Evolutionary conservation across 2,888 invertebrate species (phyloP).

Genomic region (Pristionchus arcanus): DNA sequence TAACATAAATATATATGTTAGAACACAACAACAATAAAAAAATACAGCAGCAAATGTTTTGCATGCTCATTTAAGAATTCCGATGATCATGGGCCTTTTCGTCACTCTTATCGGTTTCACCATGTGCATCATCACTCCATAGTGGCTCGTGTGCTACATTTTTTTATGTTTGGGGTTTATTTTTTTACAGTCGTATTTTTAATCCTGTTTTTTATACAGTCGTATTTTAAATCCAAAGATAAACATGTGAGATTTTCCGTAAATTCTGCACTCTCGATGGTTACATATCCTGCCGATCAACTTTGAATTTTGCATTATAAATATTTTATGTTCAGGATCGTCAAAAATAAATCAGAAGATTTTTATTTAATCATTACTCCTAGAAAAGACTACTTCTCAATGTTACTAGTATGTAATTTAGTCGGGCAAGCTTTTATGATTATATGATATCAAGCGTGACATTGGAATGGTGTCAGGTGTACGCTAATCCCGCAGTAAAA

Average conservation of each 20-base stretch:
- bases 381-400: neutral
- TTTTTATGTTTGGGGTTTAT: constrained; percentile 45
- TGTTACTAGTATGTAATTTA: neutral
- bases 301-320: too few relatives aligned
- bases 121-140: constrained; percentile 38
- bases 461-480: neutral
- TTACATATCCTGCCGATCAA: too few relatives aligned
- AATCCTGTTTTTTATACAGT: too few relatives aligned
- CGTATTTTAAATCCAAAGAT: too few relatives aligned
- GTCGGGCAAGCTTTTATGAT: neutral
- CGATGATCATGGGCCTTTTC: constrained; percentile 14
- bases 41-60: too few relatives aligned
- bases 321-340: too few relatives aligned
- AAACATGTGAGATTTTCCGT: too few relatives aligned
- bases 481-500: neutral
- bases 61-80: constrained; percentile 56
- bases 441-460: neutral
- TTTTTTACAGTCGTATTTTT: too few relatives aligned
- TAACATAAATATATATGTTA: too few relatives aligned
- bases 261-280: too few relatives aligned
- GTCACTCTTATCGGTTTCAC: constrained; percentile 8
- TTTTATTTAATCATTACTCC: neutral
- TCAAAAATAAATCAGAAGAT: too few relatives aligned
- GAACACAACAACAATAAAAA: too few relatives aligned
- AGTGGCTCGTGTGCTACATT: constrained; percentile 31